A percentile compares a stretch with the other conserved stretches of the same genome.
phyloP scores from a whole-genome alignment of 2,113 vertebrate species.

The Seriola aureovittata region DNA sequence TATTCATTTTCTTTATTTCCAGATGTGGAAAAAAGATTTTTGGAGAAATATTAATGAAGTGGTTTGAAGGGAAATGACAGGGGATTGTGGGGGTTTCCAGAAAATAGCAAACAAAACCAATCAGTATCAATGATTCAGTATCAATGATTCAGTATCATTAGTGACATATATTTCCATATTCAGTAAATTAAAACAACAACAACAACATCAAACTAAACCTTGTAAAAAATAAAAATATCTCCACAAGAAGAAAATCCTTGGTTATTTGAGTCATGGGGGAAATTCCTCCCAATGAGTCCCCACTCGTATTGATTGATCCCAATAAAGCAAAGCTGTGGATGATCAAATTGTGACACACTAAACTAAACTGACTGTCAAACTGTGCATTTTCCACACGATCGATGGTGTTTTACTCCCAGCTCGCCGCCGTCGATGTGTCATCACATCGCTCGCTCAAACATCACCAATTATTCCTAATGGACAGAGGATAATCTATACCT shows the following conservation, averaged over 20 bases:
- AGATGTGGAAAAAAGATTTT: neutral
- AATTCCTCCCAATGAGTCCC: neutral
- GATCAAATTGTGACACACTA: constrained; percentile 37
- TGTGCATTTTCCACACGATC: constrained; percentile 40
- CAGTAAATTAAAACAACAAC: neutral
- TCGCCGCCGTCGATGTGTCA: constrained; percentile 53
- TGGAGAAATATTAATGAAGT: neutral
- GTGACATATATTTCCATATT: neutral
- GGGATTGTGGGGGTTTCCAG: neutral
- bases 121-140: neutral
- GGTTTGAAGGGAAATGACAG: neutral
- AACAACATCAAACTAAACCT: neutral
- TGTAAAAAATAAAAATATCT: neutral
- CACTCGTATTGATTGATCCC: neutral
- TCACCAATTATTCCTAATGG: constrained; percentile 69
- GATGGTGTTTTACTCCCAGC: constrained; percentile 39
- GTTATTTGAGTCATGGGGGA: neutral
- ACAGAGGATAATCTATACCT: constrained; percentile 65
- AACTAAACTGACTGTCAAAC: constrained; percentile 37
- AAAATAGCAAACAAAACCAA: neutral
- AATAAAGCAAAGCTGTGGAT: constrained; percentile 1
- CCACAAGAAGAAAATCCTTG: neutral
- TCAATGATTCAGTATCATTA: neutral
- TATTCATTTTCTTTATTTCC: neutral
- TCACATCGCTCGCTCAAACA: constrained; percentile 47